A percentile compares a stretch with the other conserved stretches of the same genome.
Conservation (phyloP, 2,113 vertebrate species). For the Apodemus sylvaticus region DNA sequence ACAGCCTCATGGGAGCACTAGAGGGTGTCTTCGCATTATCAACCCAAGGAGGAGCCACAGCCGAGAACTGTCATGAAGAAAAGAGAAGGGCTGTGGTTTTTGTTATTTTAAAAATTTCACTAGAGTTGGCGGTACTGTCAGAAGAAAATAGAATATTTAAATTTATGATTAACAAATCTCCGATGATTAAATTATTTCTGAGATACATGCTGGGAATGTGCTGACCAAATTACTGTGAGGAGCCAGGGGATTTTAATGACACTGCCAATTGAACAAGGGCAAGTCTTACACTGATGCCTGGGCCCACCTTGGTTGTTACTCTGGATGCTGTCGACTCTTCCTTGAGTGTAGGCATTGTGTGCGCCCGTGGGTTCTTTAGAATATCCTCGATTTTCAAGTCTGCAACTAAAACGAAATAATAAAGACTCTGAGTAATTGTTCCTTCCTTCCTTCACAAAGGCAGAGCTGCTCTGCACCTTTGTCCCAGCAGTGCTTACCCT, state of each 20-base stretch:
- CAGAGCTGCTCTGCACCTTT: background rate
- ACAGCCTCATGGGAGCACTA: background rate
- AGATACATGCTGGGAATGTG: background rate
- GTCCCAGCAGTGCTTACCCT: background rate
- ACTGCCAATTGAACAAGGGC: background rate
- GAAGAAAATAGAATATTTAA: background rate
- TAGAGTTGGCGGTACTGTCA: background rate
- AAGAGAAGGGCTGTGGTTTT: background rate
- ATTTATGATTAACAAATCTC: slow-evolving; percentile 33
- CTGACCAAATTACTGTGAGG: background rate
- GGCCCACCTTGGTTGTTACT: slow-evolving; percentile 60
- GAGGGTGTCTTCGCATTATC: background rate
- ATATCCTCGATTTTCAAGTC: slow-evolving; percentile 50
- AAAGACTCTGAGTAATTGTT: background rate
- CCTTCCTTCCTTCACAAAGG: background rate
- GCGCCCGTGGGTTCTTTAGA: slow-evolving; percentile 41
- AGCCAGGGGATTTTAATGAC: slow-evolving; percentile 6
- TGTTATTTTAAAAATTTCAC: background rate
- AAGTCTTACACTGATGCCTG: background rate
- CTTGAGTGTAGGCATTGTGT: background rate
- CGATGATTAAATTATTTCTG: slow-evolving; percentile 2
- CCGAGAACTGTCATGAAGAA: background rate
- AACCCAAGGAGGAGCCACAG: background rate
- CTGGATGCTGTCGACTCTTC: background rate
- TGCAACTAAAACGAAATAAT: slow-evolving; percentile 62